Base-by-base conservation (phyloP, 2,888 invertebrate genomes). In the Drosophila mayaguana region DNA sequence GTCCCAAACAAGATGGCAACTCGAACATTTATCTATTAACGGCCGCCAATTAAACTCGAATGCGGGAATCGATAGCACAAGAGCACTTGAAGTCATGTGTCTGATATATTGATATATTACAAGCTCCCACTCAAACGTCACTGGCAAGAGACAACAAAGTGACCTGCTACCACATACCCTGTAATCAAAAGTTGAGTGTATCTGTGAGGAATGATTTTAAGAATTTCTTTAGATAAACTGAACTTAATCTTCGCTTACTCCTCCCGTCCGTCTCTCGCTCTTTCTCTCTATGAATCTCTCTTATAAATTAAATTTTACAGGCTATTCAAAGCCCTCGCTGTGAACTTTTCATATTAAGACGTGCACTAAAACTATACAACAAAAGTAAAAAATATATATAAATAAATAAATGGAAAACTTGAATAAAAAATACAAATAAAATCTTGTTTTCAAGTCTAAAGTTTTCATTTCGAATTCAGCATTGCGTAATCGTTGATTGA, bases 41-140 rank as follows among this genome's bases (percentile, higher is more conserved):
- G 66, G 61, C 14, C 43, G 50, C 61, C 76, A 79, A 79, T 79
- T 79, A 51, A 63, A 51, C 20, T 48, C 20, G 55, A 32, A 28
- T 43, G 55, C 38, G 53, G 18, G 40, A 34, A 65, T 75, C 18
- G 65, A 71, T 72, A 75, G 63, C 40, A 45, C 55, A 45, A 50
- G 59, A 63, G 56, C 64, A 72, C 73, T 87, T 59, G 56, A 65
- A 57, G 57, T 42, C 60, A 66, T 63, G 48, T 45, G 20, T 63
- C 38, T 80, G 72, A 36, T 36, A 67, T 75, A 75, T 76, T 69
- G 76, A 80, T 83, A 55, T 38, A 61, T 38, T 50, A 12, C 61
- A 54, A 61, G 25, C 63, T 28, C 43, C 36, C 69, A 59, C 48
- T 57, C 38, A 32, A 55, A 20, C 45, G 45, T 45, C 45, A 45